Evolutionary conservation across 2,797 vertebrate genomes (phyloP).

Genomic region (Vespertilio murinus): DNA sequence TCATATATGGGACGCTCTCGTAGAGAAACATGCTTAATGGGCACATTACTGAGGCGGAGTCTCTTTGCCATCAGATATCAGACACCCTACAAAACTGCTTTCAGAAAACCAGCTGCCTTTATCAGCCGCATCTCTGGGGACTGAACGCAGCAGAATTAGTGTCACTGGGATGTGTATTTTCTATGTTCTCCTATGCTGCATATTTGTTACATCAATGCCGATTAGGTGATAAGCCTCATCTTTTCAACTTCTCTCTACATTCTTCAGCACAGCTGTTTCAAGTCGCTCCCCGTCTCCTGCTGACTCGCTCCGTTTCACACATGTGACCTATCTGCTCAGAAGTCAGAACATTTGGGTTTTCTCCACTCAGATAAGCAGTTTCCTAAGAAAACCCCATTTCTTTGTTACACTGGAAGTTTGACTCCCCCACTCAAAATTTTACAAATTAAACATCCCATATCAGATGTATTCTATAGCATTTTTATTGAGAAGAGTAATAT

Average conservation of each 20-base stretch:
- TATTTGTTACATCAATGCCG: neutral
- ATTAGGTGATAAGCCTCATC: neutral
- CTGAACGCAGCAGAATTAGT: neutral
- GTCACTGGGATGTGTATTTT: neutral
- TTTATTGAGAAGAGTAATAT: slow-evolving; percentile 21
- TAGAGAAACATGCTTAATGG: neutral
- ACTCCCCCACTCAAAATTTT: neutral
- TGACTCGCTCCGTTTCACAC: neutral
- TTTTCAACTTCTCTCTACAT: neutral
- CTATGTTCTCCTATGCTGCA: neutral
- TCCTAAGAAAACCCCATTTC: neutral
- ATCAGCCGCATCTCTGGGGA: neutral
- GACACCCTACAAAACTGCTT: neutral
- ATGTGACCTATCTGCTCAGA: neutral
- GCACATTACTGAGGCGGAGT: neutral
- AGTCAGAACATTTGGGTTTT: slow-evolving; percentile 11
- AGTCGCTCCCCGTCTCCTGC: neutral
- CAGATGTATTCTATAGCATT: slow-evolving; percentile 13
- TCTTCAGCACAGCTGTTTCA: slow-evolving; percentile 30
- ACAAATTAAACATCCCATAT: slow-evolving; percentile 18
- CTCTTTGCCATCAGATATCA: neutral
- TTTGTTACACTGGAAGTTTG: neutral
- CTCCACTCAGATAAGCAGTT: neutral
- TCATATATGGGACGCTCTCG: neutral
- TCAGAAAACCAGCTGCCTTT: neutral